Percentiles rank a stretch among this genome's conserved stretches.
These are phyloP conservation scores for Idaea dimidiata DNA, from an alignment of 2,888 invertebrate genomes.

Conservation along the genomic window DNA sequence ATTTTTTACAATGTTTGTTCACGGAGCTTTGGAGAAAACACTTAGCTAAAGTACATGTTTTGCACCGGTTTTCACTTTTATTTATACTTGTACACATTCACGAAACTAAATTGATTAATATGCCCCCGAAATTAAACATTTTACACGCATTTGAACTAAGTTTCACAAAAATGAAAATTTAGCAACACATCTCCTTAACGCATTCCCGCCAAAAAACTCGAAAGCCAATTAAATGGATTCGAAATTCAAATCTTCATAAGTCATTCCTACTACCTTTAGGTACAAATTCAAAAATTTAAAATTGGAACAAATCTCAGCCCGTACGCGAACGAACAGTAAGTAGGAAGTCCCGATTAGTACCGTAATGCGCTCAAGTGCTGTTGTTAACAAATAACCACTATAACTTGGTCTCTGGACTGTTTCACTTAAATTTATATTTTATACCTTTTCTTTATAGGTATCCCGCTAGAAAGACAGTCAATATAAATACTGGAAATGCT, in stretches of 20 bases:
- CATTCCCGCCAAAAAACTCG: not conserved
- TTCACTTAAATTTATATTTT: slow-evolving; percentile 51
- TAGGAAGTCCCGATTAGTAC: slow-evolving; percentile 76
- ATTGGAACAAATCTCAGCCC: slow-evolving; percentile 76
- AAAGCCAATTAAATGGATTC: not conserved
- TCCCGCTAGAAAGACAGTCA: slow-evolving; percentile 14
- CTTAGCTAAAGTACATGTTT: too few relatives aligned
- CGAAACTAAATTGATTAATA: too few relatives aligned
- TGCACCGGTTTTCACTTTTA: too few relatives aligned
- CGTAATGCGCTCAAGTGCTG: slow-evolving; percentile 77
- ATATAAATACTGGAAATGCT: slow-evolving; percentile 19
- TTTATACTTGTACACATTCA: too few relatives aligned
- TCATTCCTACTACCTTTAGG: not conserved
- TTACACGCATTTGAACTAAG: too few relatives aligned
- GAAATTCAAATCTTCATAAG: not conserved
- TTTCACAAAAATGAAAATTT: too few relatives aligned
- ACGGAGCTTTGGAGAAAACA: too few relatives aligned
- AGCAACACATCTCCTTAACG: too few relatives aligned
- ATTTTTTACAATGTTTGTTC: too few relatives aligned
- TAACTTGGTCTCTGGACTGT: slow-evolving; percentile 42
- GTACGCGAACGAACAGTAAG: slow-evolving; percentile 61
- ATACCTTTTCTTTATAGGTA: slow-evolving; percentile 44
- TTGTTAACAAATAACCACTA: slow-evolving; percentile 50
- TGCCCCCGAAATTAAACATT: too few relatives aligned
- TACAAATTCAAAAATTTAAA: slow-evolving; percentile 46